These are phyloP conservation scores for Callosobruchus maculatus DNA, from an alignment of 2,888 invertebrate species.

Conservation along the genomic window DNA sequence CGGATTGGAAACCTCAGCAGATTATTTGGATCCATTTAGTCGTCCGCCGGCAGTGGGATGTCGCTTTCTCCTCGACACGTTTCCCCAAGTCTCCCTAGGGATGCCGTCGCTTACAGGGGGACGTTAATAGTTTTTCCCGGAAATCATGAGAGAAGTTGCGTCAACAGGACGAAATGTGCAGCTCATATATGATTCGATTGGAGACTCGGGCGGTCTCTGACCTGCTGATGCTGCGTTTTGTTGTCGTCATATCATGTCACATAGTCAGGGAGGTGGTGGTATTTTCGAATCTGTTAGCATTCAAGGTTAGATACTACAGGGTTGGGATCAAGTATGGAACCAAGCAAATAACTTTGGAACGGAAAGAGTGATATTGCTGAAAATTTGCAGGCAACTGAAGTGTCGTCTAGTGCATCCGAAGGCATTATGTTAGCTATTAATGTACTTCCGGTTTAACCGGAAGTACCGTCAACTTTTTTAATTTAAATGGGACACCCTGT, in stretches of 20 bases:
- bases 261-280: not conserved
- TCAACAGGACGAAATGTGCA: not conserved
- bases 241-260: not conserved
- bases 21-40: conserved; percentile 42
- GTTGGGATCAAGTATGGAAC: too few species aligned
- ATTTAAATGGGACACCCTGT: too few species aligned
- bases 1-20: conserved; percentile 44
- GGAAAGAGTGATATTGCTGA: too few species aligned
- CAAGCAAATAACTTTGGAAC: too few species aligned
- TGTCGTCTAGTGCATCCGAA: too few species aligned
- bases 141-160: conserved; percentile 4
- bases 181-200: not conserved
- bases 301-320: too few species aligned
- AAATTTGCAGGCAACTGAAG: too few species aligned
- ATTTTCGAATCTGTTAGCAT: too few species aligned
- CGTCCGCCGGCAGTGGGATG: conserved; percentile 31
- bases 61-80: not conserved
- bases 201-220: not conserved
- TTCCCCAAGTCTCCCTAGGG: not conserved
- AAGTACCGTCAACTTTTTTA: too few species aligned
- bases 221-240: not conserved
- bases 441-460: too few species aligned
- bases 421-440: too few species aligned
- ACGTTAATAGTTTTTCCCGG: conserved; percentile 20
- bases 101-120: conserved; percentile 32